phyloP scores from a whole-genome alignment of 2,888 invertebrate genomes.

The Hemistola chrysoprasaria region DNA sequence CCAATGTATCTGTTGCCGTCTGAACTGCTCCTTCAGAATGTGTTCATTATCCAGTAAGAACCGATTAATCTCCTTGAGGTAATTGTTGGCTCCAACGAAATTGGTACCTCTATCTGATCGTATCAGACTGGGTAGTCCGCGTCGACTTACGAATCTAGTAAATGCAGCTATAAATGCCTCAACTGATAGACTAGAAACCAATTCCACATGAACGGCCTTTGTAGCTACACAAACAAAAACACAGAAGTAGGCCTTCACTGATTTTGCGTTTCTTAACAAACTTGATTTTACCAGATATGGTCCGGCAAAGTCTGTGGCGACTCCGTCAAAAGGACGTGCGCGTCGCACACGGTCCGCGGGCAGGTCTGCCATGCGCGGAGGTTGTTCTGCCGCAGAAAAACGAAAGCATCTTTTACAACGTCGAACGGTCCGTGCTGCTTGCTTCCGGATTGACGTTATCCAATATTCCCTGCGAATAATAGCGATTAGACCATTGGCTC shows the following conservation, averaged over 20 bases:
- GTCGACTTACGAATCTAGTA: slow-evolving; percentile 1
- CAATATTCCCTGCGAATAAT: slow-evolving; percentile 2
- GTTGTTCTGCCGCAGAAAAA: too few species aligned
- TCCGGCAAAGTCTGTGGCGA: slow-evolving; percentile 6
- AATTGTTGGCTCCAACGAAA: neutral
- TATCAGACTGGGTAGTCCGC: slow-evolving; percentile 1
- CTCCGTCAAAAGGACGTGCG: neutral
- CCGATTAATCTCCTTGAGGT: slow-evolving; percentile 4
- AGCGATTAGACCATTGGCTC: neutral
- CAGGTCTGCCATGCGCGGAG: slow-evolving; percentile 7
- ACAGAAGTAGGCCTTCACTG: neutral
- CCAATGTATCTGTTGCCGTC: slow-evolving; percentile 3
- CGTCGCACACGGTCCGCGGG: slow-evolving; percentile 5
- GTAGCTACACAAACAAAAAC: slow-evolving; percentile 1
- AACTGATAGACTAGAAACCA: neutral
- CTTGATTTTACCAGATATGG: slow-evolving; percentile 3
- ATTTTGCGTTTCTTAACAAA: slow-evolving; percentile 4
- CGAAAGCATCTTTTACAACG: too few species aligned
- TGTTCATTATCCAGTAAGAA: neutral
- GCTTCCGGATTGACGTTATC: slow-evolving; percentile 1
- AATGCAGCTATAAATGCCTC: slow-evolving; percentile 4
- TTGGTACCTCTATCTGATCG: slow-evolving; percentile 7
- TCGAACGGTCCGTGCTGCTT: neutral
- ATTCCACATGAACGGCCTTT: slow-evolving; percentile 4
- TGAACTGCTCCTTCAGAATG: slow-evolving; percentile 4